Base-by-base conservation (phyloP, 2,888 invertebrate genomes). In the Abscondita cerata region DNA sequence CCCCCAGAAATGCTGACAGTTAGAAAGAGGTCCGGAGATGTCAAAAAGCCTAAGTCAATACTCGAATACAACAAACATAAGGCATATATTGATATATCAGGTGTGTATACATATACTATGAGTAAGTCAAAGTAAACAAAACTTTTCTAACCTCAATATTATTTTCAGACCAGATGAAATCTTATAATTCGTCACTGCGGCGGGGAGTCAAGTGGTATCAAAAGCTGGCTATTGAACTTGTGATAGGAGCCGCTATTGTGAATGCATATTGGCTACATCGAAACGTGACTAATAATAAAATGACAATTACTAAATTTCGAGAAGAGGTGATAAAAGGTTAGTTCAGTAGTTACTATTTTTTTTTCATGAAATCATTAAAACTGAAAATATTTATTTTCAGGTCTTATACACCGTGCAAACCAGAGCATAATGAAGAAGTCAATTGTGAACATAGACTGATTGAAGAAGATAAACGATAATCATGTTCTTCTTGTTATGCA, bases 181-280 rank as follows among this genome's bases (percentile, higher is more conserved):
- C n/a, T n/a, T 68, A 70, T 47, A 57, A 61, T 40, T 66, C 70
- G 34, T 66, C 71, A 44, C 62, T 73, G 19, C 59, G 72, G 48
- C 70, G 66, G 62, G 61, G 54, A 2, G 47, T 59, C 18, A 62
- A 62, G 20, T 63, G 63, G 59, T 61, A 60, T 31, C 25, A 54
- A 12, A 62, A 60, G 38, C 50, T 64, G 15, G 56, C 64, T 8
- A 56, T 62, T 31, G 56, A 63, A 51, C 41, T 63, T 9, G 31
- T 64, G 12, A 33, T 51, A 18, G 64, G 33, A 18, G 20, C 59
- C 19, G 54, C 56, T 6, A 11, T 62, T 6, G 64, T 64, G 38
- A 64, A 64, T 62, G 34, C 56, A 1, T 51, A 57, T 40, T 61
- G 64, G 52, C 41, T 69, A 20, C 51, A n/a, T n/a, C n/a, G n/a